These are phyloP conservation scores for Murina feae DNA, from an alignment of 2,113 vertebrate species.

Conservation along the genomic window DNA sequence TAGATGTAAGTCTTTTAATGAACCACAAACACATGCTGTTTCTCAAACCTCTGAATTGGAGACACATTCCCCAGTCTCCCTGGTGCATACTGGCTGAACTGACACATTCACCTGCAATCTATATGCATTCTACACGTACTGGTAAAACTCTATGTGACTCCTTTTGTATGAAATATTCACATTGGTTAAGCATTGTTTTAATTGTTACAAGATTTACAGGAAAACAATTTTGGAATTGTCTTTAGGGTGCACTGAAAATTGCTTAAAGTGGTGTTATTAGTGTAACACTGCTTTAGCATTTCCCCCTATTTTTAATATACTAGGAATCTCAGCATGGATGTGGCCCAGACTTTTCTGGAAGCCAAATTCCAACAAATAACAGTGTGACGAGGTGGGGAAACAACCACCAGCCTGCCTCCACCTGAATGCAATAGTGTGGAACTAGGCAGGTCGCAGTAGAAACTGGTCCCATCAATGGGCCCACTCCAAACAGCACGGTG, in stretches of 20 bases:
- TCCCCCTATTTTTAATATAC: not conserved
- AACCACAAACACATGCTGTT: not conserved
- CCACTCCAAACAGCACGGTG: not conserved
- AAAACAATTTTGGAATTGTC: not conserved
- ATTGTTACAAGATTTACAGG: not conserved
- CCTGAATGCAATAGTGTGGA: rapidly evolving
- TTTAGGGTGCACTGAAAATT: not conserved
- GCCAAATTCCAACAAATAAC: not conserved
- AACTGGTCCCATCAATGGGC: too few relatives aligned
- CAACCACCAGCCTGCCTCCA: not conserved
- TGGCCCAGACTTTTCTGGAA: not conserved
- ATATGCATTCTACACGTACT: not conserved
- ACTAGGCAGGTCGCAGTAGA: rapidly evolving
- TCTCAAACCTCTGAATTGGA: not conserved
- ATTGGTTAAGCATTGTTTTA: not conserved
- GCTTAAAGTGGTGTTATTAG: not conserved
- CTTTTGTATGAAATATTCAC: not conserved
- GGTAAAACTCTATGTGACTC: not conserved
- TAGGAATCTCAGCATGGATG: not conserved
- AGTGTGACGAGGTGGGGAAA: not conserved
- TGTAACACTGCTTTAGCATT: not conserved
- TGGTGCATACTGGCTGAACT: not conserved
- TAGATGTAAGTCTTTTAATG: not conserved
- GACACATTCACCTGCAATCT: not conserved
- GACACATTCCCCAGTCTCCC: not conserved